Evolutionary conservation across 2,113 vertebrate species (phyloP).

Genomic region (Pteropus alecto): DNA sequence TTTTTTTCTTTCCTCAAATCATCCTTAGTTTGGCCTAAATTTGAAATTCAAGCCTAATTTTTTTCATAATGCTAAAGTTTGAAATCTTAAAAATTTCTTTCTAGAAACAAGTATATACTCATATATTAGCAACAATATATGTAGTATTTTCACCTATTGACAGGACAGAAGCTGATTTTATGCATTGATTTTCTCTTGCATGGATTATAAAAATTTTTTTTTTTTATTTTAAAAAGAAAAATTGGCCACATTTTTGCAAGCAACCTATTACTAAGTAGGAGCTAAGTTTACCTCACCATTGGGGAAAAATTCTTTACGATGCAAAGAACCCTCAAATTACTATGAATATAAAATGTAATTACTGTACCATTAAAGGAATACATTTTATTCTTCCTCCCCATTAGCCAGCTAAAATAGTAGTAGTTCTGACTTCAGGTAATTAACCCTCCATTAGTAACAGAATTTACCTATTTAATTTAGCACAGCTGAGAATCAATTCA

Average conservation of each 20-base stretch:
- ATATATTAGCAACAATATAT: background rate
- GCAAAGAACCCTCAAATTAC: background rate
- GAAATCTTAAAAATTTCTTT: background rate
- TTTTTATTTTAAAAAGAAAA: slow-evolving; percentile 31
- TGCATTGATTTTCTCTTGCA: background rate
- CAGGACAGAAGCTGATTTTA: background rate
- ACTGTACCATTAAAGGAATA: background rate
- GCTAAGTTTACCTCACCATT: background rate
- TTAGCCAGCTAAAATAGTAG: background rate
- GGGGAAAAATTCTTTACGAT: background rate
- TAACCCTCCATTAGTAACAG: background rate
- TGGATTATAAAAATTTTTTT: background rate
- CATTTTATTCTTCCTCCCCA: background rate
- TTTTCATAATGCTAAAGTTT: background rate
- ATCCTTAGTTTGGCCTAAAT: background rate
- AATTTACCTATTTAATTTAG: background rate
- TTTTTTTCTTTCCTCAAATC: background rate
- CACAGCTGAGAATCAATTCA: background rate
- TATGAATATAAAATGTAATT: slow-evolving; percentile 32
- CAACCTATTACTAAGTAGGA: background rate
- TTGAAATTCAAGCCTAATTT: background rate
- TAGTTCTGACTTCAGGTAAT: background rate
- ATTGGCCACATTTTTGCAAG: background rate
- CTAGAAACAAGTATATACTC: background rate
- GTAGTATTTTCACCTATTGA: background rate